Evolutionary conservation across 2,113 vertebrate genomes (phyloP), one percentile per base, ranked within the genome.

Genomic region (Stigmatopora nigra): DNA sequence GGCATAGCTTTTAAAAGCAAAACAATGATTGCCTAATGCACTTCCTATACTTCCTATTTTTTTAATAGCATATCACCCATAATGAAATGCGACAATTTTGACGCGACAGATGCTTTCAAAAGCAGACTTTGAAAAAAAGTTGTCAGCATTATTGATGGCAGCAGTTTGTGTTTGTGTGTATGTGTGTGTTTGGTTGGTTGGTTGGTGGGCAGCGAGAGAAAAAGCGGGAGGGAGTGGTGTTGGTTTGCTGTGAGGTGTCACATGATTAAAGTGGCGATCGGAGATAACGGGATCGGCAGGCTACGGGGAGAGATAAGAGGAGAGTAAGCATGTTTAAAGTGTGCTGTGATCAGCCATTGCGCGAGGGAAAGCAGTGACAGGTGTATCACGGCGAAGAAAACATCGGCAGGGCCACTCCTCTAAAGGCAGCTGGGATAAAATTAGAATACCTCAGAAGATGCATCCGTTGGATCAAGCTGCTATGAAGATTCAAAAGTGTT

Each of bases 331-430:
- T 78, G 84, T 88, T 88, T 90, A 89, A 90, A 90, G 88, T 77
- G 80, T 79, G 79, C 85, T 89, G 82, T 90, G 87, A 91, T 89
- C 88, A 89, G 78, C 86, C 72, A 82, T 83, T 84, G 80, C 76
- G 72, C 65, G 68, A 86, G 84, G 79, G 83, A 84, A 77, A 73
- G 73, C 78, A 78, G 64, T 91, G 88, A 89, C 87, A 86, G 87
- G 83, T 86, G 78, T 78, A 69, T 70, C 5, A 59, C 68, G 60
- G 78, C 2, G 60, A 83, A 81, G 71, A 84, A 83, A 87, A 86
- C 81, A 83, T 65, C 63, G 59, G 72, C 61, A 57, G 72, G 84
- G 82, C 63, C 72, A 83, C 80, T 87, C 82, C 83, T 85, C 65
- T 72, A 65, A 81, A 75, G 79, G 78, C 75, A 55, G 62, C 19